Base-by-base conservation (phyloP, 2,797 vertebrate genomes). In the Vireo griseus region DNA sequence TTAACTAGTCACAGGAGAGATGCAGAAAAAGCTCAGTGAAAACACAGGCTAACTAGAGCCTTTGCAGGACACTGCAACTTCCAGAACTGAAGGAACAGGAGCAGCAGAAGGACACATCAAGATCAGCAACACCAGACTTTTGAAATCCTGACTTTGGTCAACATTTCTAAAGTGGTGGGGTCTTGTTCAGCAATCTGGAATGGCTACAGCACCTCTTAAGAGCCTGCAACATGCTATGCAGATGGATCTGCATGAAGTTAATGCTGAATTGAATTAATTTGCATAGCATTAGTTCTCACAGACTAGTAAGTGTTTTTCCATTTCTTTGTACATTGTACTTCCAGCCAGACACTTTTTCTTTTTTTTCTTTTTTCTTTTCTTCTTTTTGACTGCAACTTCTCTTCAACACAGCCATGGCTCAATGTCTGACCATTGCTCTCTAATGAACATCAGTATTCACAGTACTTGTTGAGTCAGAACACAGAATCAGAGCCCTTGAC, bases 181-280 rank as follows among this genome's bases (percentile, higher is more conserved):
- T 94, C 84, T 92, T 3, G 2, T 83, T 95, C 75, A 54, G 82
- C 94, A 95, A 94, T 96, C 91, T 94, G 89, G 90, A 96, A 88
- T 4, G 55, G 76, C 90, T 94, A 96, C 91, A 51, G 79, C 88
- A 95, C 93, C 91, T 95, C 82, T 92, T 72, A 92, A 95, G 74
- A 91, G 76, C 79, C 90, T 96, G 92, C 88, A 95, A 92, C 91
- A 93, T 94, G 90, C 54, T 91, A 88, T 96, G 93, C 96, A 95
- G 95, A 96, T 96, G 94, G 94, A 95, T 95, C 91, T 92, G 95
- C 95, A 96, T 92, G 92, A 96, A 96, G 90, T 96, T 95, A 95
- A 94, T 96, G 82, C 79, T 95, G 95, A 95, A 94, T 90, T 95
- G 96, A 95, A 96, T 96, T 96, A 92, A 96, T 96, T 96, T 96